Conservation (phyloP, 2,888 invertebrate genomes). For the Drosophila subquinaria region DNA sequence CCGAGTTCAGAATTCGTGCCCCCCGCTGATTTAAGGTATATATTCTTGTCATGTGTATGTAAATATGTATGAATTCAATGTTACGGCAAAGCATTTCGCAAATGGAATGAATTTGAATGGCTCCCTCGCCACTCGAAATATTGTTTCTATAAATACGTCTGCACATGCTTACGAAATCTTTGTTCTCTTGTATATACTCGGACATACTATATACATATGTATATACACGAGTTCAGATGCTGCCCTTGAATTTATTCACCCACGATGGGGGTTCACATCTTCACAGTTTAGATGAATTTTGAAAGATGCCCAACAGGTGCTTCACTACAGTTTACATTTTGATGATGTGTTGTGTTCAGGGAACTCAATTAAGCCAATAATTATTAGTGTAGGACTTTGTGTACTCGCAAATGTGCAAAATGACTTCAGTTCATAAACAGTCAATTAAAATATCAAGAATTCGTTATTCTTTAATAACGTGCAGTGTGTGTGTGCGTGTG, state of each 20-base stretch:
- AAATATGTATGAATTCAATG: background rate
- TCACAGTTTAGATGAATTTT: slow-evolving; percentile 13
- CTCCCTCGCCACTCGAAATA: slow-evolving; percentile 19
- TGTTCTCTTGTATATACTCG: slow-evolving; percentile 9
- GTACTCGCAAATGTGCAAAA: slow-evolving; percentile 29
- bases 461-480: slow-evolving; percentile 11
- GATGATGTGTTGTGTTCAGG: slow-evolving; percentile 1
- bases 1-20: too few relatives aligned
- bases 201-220: slow-evolving; percentile 13
- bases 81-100: slow-evolving; percentile 8
- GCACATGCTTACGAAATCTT: slow-evolving; percentile 66
- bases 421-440: slow-evolving; percentile 35
- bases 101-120: slow-evolving; percentile 20
- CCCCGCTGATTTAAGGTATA: too few relatives aligned
- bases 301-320: slow-evolving; percentile 49
- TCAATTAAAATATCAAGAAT: slow-evolving; percentile 13
- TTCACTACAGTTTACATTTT: slow-evolving; percentile 10
- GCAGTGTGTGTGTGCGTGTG: slow-evolving; percentile 1
- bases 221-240: slow-evolving; percentile 28
- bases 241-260: slow-evolving; percentile 62
- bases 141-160: slow-evolving; percentile 63
- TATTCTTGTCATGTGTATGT: background rate
- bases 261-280: background rate
- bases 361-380: slow-evolving; percentile 18
- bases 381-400: slow-evolving; percentile 15